These are phyloP conservation scores for Cassiopea xamachana DNA, from an alignment of 30 jellyfish, hydroid and myxozoan genomes.

Conservation along the genomic window DNA sequence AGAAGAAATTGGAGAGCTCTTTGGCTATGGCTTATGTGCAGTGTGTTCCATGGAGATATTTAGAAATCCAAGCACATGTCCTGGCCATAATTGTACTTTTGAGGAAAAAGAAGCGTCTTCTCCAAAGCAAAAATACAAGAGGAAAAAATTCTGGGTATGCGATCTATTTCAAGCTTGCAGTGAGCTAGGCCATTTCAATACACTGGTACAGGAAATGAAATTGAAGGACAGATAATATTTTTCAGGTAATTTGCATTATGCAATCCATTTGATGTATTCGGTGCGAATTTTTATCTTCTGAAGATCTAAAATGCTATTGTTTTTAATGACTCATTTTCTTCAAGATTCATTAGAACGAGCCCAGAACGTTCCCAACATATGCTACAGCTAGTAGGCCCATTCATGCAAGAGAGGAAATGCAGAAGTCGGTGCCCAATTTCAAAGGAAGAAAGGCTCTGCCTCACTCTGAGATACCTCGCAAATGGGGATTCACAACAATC, in stretches of 20 bases:
- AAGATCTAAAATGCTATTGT: no score
- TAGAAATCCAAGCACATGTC: slow-evolving; percentile 1
- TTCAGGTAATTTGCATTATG: neutral
- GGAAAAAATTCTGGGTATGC: slow-evolving; percentile 2
- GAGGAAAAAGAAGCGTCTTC: slow-evolving; percentile 5
- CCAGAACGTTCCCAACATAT: no score
- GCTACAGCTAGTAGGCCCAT: no score
- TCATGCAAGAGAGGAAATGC: no score
- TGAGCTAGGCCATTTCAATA: slow-evolving; percentile 12
- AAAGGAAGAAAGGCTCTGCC: no score
- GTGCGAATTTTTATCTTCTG: neutral
- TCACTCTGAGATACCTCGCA: no score
- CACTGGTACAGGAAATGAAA: neutral
- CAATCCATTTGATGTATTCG: neutral
- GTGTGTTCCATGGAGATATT: neutral
- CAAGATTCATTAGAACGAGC: no score
- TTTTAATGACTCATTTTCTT: no score
- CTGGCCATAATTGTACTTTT: neutral
- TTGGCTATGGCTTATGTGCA: slow-evolving; percentile 4
- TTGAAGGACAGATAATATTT: neutral
- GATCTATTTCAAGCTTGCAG: neutral
- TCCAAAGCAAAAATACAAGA: neutral
- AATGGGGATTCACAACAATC: no score
- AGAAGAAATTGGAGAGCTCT: neutral
- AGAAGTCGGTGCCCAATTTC: no score